Percentiles rank a stretch among this genome's conserved stretches.
These are phyloP conservation scores for Xiphorhynchus elegans DNA, from an alignment of 2,113 vertebrate genomes.

Conservation along the genomic window DNA sequence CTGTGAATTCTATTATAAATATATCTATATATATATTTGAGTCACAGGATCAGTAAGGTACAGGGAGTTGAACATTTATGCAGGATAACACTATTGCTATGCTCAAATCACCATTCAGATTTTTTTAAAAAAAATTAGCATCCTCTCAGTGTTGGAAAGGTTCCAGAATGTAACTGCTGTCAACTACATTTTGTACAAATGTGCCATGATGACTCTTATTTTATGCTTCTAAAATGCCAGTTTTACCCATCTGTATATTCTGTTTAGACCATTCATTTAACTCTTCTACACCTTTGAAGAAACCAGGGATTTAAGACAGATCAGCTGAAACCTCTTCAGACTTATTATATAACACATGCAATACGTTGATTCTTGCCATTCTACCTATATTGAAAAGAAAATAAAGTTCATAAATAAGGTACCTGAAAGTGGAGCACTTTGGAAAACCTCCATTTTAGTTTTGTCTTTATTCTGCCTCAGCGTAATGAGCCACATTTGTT, in stretches of 20 bases:
- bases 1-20: not conserved
- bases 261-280: not conserved
- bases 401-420: not conserved
- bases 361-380: not conserved
- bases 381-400: not conserved
- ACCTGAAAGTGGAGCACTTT: not conserved
- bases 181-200: not conserved
- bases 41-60: not conserved
- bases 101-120: not conserved
- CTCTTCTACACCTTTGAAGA: not conserved
- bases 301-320: not conserved
- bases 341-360: not conserved
- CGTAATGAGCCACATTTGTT: slow-evolving; percentile 42
- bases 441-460: slow-evolving; percentile 2
- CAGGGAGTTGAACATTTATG: not conserved
- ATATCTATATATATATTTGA: not conserved
- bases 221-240: not conserved
- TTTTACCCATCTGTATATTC: not conserved
- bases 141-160: not conserved
- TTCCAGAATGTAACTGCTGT: not conserved
- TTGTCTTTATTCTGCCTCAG: slow-evolving; percentile 33
- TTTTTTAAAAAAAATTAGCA: not conserved
- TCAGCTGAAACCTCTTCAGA: not conserved
- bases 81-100: not conserved
- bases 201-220: not conserved